Base-by-base conservation (phyloP, 1,140 invertebrate genomes). In the Arion vulgaris region DNA sequence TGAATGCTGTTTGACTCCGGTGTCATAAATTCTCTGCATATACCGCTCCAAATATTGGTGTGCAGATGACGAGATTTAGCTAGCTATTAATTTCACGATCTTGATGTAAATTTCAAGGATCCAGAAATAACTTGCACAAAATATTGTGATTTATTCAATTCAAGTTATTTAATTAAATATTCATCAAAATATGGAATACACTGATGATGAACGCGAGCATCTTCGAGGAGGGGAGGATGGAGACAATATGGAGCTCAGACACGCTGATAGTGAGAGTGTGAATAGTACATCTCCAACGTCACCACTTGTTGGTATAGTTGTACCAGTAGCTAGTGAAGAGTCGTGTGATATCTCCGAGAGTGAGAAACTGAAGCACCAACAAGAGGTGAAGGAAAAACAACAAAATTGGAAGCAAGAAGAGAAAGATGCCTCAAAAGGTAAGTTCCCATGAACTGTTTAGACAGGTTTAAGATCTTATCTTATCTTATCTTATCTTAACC, bases 221-320 rank as follows among this genome's bases (percentile, higher is more conserved):
- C 41, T 17, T n/a, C 13, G 9, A 26, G 28, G 34, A 19, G 53
- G 34, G 0, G 39, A 36, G 28, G 74, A 74, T 38, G 49, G 32
- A 11, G 81, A 82, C 0, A 45, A 78, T 11, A 39, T 80, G 9
- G 81, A 82, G 1, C 84, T 85, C 7, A 85, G 76, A 45, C 81
- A 82, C 41, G 81, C 81, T 0, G 84, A 85, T 77, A 82, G 74
- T 53, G 81, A 79, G 62, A 85, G 80, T 49, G 73, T 53, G 45
- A 85, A 81, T 80, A 77, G 62, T 71, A 80, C 76, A 41, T 62
- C 79, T 23, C 77, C 77, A 23, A 76, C 77, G 13, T 81, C 84
- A 1, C 84, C 84, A 19, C 77, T 73, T 38, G 62, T 66, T 13
- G 72, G 66, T 74, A 82, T 62, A 34, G 76, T 79, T 49, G 84